Conservation (phyloP, 2,113 vertebrate species). For the Muscicapa adusta region DNA sequence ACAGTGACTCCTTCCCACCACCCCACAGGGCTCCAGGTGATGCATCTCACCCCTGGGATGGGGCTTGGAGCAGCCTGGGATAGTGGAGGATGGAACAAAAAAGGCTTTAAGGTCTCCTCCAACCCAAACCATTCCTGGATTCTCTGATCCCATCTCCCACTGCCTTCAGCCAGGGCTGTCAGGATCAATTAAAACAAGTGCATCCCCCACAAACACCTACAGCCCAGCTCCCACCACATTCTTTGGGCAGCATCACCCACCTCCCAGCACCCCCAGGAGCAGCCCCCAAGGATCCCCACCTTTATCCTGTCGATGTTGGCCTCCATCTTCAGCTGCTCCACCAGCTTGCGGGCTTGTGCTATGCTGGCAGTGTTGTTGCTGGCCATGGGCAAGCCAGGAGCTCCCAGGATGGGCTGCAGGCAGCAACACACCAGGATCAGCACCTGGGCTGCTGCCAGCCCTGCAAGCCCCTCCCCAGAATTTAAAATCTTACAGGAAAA, state of each 20-base stretch:
- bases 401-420: constrained; percentile 19
- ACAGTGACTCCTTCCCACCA: neutral
- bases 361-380: constrained; percentile 98
- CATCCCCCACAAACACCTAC: neutral
- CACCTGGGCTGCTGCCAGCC: neutral
- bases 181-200: fast-evolving
- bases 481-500: neutral
- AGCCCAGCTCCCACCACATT: fast-evolving
- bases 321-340: constrained; percentile 99
- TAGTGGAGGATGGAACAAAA: fast-evolving
- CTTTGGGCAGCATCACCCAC: neutral
- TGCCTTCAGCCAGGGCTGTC: neutral
- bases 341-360: constrained; percentile 96
- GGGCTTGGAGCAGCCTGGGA: neutral
- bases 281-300: constrained; percentile 51
- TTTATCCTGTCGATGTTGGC: constrained; percentile 99
- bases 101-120: neutral
- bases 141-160: neutral
- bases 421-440: neutral
- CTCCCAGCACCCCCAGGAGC: neutral
- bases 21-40: neutral
- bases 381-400: constrained; percentile 79
- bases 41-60: fast-evolving
- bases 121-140: neutral
- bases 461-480: neutral